phyloP scores from a whole-genome alignment of 2,113 vertebrate species.

The Mellivora capensis region DNA sequence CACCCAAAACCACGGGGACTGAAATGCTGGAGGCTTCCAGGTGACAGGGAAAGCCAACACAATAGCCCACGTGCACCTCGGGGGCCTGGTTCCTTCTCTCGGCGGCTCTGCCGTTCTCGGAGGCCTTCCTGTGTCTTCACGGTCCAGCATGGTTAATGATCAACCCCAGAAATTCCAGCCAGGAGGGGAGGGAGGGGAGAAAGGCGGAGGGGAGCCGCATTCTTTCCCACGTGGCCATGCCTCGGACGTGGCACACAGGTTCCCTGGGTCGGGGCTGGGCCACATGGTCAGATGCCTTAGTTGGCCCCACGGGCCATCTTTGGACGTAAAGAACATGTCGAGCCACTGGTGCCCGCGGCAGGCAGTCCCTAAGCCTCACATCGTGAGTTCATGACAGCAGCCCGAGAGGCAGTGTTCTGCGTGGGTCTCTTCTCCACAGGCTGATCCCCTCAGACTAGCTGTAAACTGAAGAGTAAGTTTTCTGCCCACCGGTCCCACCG shows the following conservation, averaged over 20 bases:
- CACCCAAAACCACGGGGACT: not conserved
- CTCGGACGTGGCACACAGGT: not conserved
- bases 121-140: no score
- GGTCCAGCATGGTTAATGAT: not conserved
- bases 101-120: accelerated
- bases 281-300: not conserved
- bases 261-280: not conserved
- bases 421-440: not conserved
- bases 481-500: not conserved
- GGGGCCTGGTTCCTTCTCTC: not conserved
- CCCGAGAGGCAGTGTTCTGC: not conserved
- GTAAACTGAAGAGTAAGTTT: not conserved
- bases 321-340: not conserved
- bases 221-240: accelerated
- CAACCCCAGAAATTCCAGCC: not conserved
- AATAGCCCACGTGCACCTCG: not conserved
- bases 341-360: no score
- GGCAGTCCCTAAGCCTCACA: not conserved
- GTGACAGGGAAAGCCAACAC: no score
- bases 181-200: not conserved
- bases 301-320: not conserved
- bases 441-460: not conserved
- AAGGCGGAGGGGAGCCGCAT: accelerated
- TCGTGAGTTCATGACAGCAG: not conserved
- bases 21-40: not conserved